These are phyloP conservation scores for Mesoclemmys tuberculata DNA, from an alignment of 2,113 vertebrate genomes.

Conservation along the genomic window DNA sequence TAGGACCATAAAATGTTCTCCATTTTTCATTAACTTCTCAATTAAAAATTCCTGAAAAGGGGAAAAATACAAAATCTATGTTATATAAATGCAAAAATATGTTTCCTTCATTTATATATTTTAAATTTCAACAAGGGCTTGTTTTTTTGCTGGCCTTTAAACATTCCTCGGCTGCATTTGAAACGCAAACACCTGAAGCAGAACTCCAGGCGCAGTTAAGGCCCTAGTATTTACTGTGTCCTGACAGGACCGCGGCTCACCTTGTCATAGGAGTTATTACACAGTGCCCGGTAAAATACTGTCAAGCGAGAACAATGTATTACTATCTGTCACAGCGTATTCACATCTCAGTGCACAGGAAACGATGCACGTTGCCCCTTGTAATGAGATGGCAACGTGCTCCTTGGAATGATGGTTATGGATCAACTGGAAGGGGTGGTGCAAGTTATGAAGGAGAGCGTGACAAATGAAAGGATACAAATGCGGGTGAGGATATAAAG, in stretches of 20 bases:
- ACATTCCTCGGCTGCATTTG: neutral
- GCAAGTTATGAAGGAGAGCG: neutral
- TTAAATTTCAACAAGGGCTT: neutral
- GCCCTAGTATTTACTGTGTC: accelerated
- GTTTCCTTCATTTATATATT: neutral
- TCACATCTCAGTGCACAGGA: neutral
- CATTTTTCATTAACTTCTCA: neutral
- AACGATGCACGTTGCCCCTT: neutral
- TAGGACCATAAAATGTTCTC: neutral
- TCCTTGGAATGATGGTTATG: neutral
- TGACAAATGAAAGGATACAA: neutral
- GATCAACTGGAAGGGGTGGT: neutral
- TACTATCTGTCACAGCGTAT: neutral
- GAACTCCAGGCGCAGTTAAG: accelerated
- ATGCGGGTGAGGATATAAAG: neutral
- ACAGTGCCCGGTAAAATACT: neutral
- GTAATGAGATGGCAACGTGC: neutral
- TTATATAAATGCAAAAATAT: neutral
- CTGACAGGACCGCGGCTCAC: accelerated
- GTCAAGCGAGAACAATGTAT: accelerated
- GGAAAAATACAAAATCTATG: neutral
- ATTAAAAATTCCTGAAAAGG: neutral
- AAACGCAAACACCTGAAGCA: neutral
- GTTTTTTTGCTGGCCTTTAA: neutral
- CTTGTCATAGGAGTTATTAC: neutral